phyloP scores from a whole-genome alignment of 1,140 invertebrate species.

The Littorina saxatilis region DNA sequence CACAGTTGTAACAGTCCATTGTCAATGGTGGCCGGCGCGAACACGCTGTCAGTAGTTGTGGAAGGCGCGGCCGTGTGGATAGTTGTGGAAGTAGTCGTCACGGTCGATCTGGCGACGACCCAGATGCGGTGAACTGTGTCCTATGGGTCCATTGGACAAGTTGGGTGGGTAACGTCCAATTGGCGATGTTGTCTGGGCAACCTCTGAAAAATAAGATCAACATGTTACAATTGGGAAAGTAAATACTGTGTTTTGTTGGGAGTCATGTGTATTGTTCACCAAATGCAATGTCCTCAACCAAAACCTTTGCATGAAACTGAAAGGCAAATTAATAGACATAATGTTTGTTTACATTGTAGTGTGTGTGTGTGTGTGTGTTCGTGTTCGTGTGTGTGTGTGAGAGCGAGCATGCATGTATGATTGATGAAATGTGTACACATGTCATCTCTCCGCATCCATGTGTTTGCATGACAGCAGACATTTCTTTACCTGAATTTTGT shows the following conservation, averaged over 20 bases:
- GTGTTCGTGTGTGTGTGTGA: background rate
- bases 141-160: constrained; percentile 70
- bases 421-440: no score
- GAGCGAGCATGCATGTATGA: background rate
- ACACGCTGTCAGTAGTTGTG: constrained; percentile 40
- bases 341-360: no score
- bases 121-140: constrained; percentile 72
- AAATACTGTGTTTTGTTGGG: no score
- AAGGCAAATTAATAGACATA: no score
- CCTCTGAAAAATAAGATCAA: background rate
- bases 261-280: no score
- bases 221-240: background rate
- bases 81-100: constrained; percentile 47
- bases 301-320: no score
- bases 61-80: constrained; percentile 30
- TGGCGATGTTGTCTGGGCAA: constrained; percentile 42
- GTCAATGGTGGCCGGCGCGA: background rate
- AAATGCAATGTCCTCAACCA: no score
- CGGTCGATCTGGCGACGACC: constrained; percentile 60
- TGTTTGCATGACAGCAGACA: no score
- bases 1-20: no score
- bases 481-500: no score
- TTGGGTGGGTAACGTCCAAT: constrained; percentile 50
- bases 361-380: background rate
- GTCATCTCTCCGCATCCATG: no score